Percentiles rank a stretch among this genome's conserved stretches.
Evolutionary conservation across 2,888 invertebrate genomes (phyloP).

Genomic region (Adela reaumurella): DNA sequence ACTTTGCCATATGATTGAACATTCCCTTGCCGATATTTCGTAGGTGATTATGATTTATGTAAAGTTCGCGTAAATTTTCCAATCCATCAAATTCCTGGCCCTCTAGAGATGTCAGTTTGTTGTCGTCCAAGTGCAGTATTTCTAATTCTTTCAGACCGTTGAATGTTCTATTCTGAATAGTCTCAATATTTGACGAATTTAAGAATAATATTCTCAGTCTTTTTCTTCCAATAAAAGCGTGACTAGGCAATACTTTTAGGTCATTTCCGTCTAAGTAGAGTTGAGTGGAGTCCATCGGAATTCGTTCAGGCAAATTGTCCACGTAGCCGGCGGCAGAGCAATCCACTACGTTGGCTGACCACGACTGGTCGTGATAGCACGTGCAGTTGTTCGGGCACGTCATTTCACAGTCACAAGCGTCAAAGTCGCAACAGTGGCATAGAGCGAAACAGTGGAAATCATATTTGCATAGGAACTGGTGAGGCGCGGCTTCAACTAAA

Average conservation of each 20-base stretch:
- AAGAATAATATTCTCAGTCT: constrained; percentile 71
- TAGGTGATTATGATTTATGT: constrained; percentile 72
- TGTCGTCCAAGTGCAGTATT: constrained; percentile 72
- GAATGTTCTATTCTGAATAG: constrained; percentile 78
- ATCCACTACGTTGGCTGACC: constrained; percentile 83
- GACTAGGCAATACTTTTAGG: constrained; percentile 70
- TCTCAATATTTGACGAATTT: constrained; percentile 74
- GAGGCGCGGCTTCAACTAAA: constrained; percentile 72
- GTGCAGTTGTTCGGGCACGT: constrained; percentile 84
- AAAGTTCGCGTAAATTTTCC: constrained; percentile 66
- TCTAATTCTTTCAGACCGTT: constrained; percentile 77
- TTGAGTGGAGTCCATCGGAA: constrained; percentile 90
- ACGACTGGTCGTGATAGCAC: constrained; percentile 85
- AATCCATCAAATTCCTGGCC: constrained; percentile 81
- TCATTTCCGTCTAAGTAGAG: constrained; percentile 83
- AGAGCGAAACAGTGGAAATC: constrained; percentile 81
- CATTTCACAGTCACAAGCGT: constrained; percentile 91
- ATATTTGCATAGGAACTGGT: constrained; percentile 83
- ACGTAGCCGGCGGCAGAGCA: constrained; percentile 70
- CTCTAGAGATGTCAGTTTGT: constrained; percentile 63
- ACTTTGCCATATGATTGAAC: constrained; percentile 62
- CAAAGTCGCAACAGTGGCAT: constrained; percentile 89
- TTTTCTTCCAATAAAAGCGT: constrained; percentile 83
- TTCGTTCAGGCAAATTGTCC: constrained; percentile 69
- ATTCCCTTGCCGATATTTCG: constrained; percentile 67